These are phyloP conservation scores for Malacoraja senta DNA, from an alignment of 2,797 vertebrate genomes.

Conservation along the genomic window DNA sequence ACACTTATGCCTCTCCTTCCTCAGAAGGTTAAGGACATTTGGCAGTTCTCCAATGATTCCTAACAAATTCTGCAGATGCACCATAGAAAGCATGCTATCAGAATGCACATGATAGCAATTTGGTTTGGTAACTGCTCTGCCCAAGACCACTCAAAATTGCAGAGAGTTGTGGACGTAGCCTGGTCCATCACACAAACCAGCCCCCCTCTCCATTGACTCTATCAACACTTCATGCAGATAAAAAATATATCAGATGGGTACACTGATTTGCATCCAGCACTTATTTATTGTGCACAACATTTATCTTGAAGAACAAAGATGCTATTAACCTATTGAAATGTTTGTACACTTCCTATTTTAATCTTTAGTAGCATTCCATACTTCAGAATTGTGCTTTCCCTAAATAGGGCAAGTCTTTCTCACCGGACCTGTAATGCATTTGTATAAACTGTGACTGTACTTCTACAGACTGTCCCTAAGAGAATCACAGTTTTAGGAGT, in stretches of 20 bases:
- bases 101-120: too few relatives aligned
- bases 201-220: too few relatives aligned
- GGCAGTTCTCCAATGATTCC: too few relatives aligned
- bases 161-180: too few relatives aligned
- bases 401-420: neutral
- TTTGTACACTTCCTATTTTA: neutral
- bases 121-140: too few relatives aligned
- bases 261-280: neutral
- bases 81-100: too few relatives aligned
- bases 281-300: neutral
- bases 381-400: neutral
- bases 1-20: too few relatives aligned
- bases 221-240: neutral
- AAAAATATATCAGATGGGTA: neutral
- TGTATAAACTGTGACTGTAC: neutral
- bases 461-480: neutral
- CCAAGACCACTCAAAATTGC: too few relatives aligned
- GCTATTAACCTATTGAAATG: neutral
- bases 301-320: neutral
- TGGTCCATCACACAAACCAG: too few relatives aligned
- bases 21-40: too few relatives aligned
- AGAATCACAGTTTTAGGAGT: neutral
- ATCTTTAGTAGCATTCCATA: neutral
- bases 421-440: neutral
- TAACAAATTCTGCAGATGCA: too few relatives aligned